Conservation (phyloP, 1,140 invertebrate genomes). For the Orussus abietinus region DNA sequence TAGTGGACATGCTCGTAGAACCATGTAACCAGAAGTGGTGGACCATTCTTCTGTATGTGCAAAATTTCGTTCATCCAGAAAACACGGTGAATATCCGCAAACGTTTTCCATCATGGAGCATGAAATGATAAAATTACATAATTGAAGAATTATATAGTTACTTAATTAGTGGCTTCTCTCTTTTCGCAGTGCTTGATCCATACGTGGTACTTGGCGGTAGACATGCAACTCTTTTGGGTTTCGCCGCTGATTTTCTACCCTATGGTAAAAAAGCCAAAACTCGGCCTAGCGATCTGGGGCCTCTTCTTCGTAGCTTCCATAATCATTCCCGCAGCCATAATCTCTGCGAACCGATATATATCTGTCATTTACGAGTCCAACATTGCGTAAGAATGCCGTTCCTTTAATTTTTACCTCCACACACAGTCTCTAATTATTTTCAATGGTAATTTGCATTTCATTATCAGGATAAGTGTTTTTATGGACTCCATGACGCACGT, state of each 20-base stretch:
- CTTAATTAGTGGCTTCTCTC: neutral
- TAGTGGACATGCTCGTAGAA: conserved; percentile 16
- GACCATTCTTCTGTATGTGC: conserved; percentile 58
- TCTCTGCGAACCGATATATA: neutral
- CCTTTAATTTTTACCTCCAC: too few species aligned
- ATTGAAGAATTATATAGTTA: neutral
- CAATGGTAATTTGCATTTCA: too few species aligned
- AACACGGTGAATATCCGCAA: conserved; percentile 28
- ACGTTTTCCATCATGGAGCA: conserved; percentile 5
- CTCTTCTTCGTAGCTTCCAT: neutral
- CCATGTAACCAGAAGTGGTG: conserved; percentile 57
- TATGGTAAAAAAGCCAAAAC: conserved; percentile 18
- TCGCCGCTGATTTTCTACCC: conserved; percentile 54
- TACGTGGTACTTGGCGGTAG: conserved; percentile 58
- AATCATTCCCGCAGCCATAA: neutral
- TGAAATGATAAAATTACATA: neutral
- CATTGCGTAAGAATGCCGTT: neutral
- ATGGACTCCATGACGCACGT: too few species aligned
- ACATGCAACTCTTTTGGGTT: conserved; percentile 69
- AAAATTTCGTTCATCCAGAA: conserved; percentile 54
- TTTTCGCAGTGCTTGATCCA: conserved; percentile 38
- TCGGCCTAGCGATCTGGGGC: conserved; percentile 12
- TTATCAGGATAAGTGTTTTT: too few species aligned
- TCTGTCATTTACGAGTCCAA: neutral
- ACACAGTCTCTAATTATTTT: too few species aligned